Conservation (phyloP, 2,888 invertebrate species). For the Crematogaster levior region DNA sequence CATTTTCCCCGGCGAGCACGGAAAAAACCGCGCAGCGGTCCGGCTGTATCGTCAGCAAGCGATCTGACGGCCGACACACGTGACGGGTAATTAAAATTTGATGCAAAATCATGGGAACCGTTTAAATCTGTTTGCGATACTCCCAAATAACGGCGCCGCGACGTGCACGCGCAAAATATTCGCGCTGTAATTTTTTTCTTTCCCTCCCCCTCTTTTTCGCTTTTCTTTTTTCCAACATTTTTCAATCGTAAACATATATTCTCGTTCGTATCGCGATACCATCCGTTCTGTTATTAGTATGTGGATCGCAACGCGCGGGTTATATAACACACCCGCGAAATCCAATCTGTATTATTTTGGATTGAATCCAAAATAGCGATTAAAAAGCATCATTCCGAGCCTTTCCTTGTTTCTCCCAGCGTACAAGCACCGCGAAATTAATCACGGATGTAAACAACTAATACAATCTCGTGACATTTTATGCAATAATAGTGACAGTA, state of each 20-base stretch:
- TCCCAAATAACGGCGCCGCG: slow-evolving; percentile 4
- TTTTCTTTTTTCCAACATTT: slow-evolving; percentile 2
- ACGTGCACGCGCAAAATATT: slow-evolving; percentile 13
- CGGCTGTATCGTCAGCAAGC: neutral
- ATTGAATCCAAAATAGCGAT: neutral
- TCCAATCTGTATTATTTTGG: slow-evolving; percentile 38
- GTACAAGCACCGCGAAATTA: neutral
- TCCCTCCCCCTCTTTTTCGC: neutral
- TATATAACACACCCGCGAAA: slow-evolving; percentile 19
- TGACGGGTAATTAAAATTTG: slow-evolving; percentile 47
- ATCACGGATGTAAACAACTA: neutral
- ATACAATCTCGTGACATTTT: neutral
- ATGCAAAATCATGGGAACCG: slow-evolving; percentile 32
- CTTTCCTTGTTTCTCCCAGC: neutral
- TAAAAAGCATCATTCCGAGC: slow-evolving; percentile 8
- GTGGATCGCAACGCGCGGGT: neutral
- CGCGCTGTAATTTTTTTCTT: neutral
- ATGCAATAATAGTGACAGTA: neutral
- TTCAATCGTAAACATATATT: slow-evolving; percentile 24
- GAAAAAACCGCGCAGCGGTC: neutral
- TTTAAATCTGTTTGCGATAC: slow-evolving; percentile 30
- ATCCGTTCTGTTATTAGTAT: slow-evolving; percentile 14
- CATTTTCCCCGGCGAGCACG: slow-evolving; percentile 24
- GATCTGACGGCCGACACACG: slow-evolving; percentile 18
- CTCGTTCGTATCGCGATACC: neutral